Base-by-base conservation (phyloP, 2,113 vertebrate species). In the Macquaria ambigua region DNA sequence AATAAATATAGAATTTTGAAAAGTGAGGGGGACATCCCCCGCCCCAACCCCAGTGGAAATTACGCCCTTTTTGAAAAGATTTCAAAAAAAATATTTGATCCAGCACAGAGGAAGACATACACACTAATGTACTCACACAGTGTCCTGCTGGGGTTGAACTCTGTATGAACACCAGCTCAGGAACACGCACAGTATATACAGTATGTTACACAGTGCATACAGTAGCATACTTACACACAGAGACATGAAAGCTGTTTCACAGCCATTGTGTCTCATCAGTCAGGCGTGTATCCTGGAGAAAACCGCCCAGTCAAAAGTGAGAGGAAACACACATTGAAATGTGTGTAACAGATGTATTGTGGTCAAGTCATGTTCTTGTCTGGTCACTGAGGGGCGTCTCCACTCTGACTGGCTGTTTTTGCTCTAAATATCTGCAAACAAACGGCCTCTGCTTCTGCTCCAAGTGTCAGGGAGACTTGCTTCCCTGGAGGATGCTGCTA, bases 401-500 rank as follows among this genome's bases (percentile, higher is more conserved):
- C 15, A 1, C 69, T 81, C 70, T 15, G n/a, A 55, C 34, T 53
- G 46, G 11, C 61, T 56, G 52, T 41, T 61, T 77, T 67, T 76
- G 21, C 74, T 70, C 25, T 34, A 87, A 82, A 86, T 81, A 89
- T 76, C 48, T 83, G 10, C 48, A 46, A 59, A 69, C 59, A 46
- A 85, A 74, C 8, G 1, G 52, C 70, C 64, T 76, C 39, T 0
- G 6, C 56, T 85, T 9, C 8, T 61, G 62, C 52, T 69, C 64
- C 1, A 14, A 81, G 28, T 20, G 70, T 87, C 56, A n/a, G 53
- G 31, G 16, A 56, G 59, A 74, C 56, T 58, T 1, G 11, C 53
- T 10, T 93, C 92, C 88, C 93, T 58, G 61, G 91, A 90, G 93
- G 87, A 59, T 62, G 82, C 58, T 39, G 86, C 92, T 93, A 94